Evolutionary conservation across 2,113 vertebrate genomes (phyloP).

Genomic region (Nycticorax nycticorax): DNA sequence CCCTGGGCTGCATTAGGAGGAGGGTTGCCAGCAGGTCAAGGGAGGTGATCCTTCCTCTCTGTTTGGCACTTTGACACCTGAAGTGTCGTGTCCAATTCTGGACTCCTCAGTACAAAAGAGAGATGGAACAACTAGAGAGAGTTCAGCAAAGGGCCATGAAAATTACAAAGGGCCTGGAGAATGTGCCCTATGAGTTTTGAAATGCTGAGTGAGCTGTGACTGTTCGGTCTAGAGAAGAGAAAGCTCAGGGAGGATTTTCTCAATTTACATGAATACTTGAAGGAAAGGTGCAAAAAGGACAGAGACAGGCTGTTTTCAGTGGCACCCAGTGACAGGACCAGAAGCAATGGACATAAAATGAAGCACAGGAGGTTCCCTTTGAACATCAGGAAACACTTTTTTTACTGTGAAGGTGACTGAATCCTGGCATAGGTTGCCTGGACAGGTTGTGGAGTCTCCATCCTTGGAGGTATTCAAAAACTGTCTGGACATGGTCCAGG

Average conservation of each 20-base stretch:
- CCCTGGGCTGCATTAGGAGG: neutral
- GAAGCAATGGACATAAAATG: neutral
- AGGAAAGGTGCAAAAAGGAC: neutral
- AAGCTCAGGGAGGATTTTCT: neutral
- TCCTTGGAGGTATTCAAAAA: neutral
- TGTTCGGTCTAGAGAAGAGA: neutral
- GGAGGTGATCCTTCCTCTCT: neutral
- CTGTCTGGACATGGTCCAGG: neutral
- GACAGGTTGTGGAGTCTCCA: neutral
- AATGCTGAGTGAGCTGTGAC: neutral
- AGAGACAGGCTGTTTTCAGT: neutral
- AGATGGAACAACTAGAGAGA: neutral
- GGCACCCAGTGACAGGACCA: neutral
- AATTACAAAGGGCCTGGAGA: neutral
- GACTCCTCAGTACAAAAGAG: neutral
- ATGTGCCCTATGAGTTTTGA: neutral
- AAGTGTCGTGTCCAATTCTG: neutral
- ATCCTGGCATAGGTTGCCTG: neutral
- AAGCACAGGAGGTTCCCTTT: neutral
- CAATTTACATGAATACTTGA: neutral
- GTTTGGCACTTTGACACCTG: neutral
- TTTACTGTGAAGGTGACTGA: neutral
- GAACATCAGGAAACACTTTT: neutral
- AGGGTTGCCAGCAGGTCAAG: neutral
- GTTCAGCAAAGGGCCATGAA: neutral